A percentile compares a stretch with the other conserved stretches of the same genome.
Conservation (phyloP, 2,888 invertebrate genomes). For the Aspidapion aeneum region DNA sequence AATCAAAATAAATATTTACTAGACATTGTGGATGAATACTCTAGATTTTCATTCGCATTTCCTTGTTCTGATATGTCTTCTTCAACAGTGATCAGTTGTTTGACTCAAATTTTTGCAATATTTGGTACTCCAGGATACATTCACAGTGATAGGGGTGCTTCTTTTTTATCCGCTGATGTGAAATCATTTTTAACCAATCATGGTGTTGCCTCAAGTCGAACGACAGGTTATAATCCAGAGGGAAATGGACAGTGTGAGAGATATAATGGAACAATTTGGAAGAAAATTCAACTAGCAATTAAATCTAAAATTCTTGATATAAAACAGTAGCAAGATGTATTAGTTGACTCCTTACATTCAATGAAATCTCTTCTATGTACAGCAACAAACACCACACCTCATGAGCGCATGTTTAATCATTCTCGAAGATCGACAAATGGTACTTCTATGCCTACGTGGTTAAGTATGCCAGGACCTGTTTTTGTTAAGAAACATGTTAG, state of each 20-base stretch:
- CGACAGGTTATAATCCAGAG: not conserved
- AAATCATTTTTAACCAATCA: no score
- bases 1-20: no score
- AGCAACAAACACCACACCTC: not conserved
- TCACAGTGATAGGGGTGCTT: not conserved
- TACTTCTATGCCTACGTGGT: no score
- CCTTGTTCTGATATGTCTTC: not conserved
- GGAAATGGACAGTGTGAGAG: not conserved
- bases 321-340: no score
- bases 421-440: no score
- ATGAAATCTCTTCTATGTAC: not conserved
- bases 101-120: not conserved
- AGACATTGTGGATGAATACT: not conserved
- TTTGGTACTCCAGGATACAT: not conserved
- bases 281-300: not conserved
- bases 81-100: not conserved
- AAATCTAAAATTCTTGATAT: not conserved
- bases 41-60: not conserved
- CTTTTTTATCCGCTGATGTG: not conserved
- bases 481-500: conserved; percentile 2
- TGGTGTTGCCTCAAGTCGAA: not conserved
- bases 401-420: not conserved
- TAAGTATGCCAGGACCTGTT: no score
- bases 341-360: not conserved
- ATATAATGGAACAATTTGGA: not conserved